These are phyloP conservation scores for Lycopodina hypogea DNA, from an alignment of 37 sponge, comb jelly and placozoan genomes.

Conservation along the genomic window DNA sequence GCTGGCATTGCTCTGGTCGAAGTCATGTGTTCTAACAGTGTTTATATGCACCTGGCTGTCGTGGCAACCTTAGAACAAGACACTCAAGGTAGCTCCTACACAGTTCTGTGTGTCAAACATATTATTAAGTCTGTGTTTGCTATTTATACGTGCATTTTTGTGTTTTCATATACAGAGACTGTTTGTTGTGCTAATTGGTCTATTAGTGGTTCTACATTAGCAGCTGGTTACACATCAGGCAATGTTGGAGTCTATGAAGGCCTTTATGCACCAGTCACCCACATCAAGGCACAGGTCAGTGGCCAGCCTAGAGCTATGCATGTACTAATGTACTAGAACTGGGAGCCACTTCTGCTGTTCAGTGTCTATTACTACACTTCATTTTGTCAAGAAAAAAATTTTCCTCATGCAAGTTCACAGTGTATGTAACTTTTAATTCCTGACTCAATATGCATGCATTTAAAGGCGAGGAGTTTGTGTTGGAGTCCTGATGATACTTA, in stretches of 20 bases:
- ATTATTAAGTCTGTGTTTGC: neutral
- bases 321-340: neutral
- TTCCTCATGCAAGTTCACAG: too few species aligned
- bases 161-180: constrained; percentile 20
- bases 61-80: neutral
- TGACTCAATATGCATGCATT: neutral
- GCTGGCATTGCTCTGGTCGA: constrained; percentile 30
- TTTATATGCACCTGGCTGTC: neutral
- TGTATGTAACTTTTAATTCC: neutral
- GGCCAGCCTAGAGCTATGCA: neutral
- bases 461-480: constrained; percentile 14
- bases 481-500: constrained; percentile 37
- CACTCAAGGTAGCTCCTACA: constrained; percentile 20
- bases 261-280: constrained; percentile 8
- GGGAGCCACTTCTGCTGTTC: too few species aligned
- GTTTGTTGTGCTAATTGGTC: constrained; percentile 35
- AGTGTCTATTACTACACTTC: too few species aligned
- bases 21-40: constrained; percentile 21
- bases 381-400: too few species aligned
- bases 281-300: constrained; percentile 26
- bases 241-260: constrained; percentile 9
- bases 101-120: too few species aligned
- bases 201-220: constrained; percentile 12
- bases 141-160: neutral
- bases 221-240: constrained; percentile 7